Percentiles rank a stretch among this genome's conserved stretches.
Evolutionary conservation across 2,113 vertebrate species (phyloP).

Genomic region (Capreolus pygargus): DNA sequence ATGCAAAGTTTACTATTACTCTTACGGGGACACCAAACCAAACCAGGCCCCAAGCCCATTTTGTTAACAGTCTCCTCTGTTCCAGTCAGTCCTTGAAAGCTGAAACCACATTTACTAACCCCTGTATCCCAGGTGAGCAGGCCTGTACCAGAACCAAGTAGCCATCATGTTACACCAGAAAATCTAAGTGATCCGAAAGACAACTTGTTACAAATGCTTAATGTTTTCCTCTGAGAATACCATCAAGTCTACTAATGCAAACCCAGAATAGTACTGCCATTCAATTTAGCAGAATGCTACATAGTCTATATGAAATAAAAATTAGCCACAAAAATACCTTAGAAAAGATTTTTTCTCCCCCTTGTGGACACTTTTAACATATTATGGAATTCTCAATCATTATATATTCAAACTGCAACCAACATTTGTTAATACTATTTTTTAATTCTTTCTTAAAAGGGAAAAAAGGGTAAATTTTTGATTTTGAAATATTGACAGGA

Average conservation of each 20-base stretch:
- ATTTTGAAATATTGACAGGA: slow-evolving; percentile 43
- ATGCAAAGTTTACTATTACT: not conserved
- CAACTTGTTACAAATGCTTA: not conserved
- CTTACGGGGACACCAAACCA: not conserved
- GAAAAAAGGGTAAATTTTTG: slow-evolving; percentile 35
- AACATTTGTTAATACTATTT: slow-evolving; percentile 46
- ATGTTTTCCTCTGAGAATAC: not conserved
- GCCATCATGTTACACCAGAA: not conserved
- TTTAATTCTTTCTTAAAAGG: slow-evolving; percentile 51
- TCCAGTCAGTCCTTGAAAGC: not conserved
- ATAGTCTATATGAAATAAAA: slow-evolving; percentile 44
- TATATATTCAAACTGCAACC: slow-evolving; percentile 39
- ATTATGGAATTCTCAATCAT: slow-evolving; percentile 24
- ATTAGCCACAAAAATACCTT: slow-evolving; percentile 57
- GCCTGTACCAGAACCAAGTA: not conserved
- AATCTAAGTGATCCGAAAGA: not conserved
- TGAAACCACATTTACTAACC: not conserved
- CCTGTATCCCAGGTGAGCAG: not conserved
- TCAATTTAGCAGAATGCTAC: not conserved
- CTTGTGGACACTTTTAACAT: slow-evolving; percentile 48
- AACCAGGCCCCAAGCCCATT: not conserved
- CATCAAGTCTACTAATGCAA: not conserved
- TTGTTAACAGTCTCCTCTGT: not conserved
- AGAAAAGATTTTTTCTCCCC: slow-evolving; percentile 13
- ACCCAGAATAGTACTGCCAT: not conserved